Percentiles rank a stretch among this genome's conserved stretches.
These are phyloP conservation scores for Corythoichthys haematopterus DNA, from an alignment of 2,113 vertebrate species.

Conservation along the genomic window DNA sequence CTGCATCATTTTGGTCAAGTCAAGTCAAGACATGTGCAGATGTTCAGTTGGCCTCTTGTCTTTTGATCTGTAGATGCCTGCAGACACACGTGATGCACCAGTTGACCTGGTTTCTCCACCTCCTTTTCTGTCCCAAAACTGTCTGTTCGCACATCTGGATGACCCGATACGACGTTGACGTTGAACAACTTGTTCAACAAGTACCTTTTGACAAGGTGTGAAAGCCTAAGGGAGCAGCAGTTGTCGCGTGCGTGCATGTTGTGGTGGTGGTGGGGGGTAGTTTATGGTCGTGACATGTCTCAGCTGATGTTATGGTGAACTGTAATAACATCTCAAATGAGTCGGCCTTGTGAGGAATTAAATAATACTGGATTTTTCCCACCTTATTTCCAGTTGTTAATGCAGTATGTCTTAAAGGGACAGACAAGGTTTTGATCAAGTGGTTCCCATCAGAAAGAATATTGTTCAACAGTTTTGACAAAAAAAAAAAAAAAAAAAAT, in stretches of 20 bases:
- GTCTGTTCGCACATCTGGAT: slow-evolving; percentile 31
- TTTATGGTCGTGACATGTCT: slow-evolving; percentile 15
- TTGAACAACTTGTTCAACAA: slow-evolving; percentile 39
- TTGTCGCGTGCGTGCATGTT: background rate
- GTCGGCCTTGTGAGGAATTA: slow-evolving; percentile 12
- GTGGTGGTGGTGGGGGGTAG: too few species aligned
- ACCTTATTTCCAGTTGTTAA: background rate
- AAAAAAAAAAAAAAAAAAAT: too few species aligned
- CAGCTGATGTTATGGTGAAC: slow-evolving; percentile 30
- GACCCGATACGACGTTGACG: slow-evolving; percentile 9
- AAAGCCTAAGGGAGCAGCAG: background rate
- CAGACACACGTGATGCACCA: background rate
- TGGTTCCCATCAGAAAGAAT: too few species aligned
- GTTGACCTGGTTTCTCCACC: slow-evolving; percentile 7
- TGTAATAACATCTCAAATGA: slow-evolving; percentile 9
- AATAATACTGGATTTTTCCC: background rate
- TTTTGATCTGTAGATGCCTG: background rate
- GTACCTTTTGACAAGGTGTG: slow-evolving; percentile 23
- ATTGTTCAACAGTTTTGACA: too few species aligned
- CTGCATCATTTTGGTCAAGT: slow-evolving; percentile 3
- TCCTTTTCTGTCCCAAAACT: slow-evolving; percentile 4
- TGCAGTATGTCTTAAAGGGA: background rate
- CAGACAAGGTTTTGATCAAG: too few species aligned
- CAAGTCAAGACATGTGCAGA: slow-evolving; percentile 26
- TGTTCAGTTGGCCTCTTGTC: slow-evolving; percentile 10